phyloP scores from a whole-genome alignment of 2,888 invertebrate genomes.

The Drosophila mettleri region DNA sequence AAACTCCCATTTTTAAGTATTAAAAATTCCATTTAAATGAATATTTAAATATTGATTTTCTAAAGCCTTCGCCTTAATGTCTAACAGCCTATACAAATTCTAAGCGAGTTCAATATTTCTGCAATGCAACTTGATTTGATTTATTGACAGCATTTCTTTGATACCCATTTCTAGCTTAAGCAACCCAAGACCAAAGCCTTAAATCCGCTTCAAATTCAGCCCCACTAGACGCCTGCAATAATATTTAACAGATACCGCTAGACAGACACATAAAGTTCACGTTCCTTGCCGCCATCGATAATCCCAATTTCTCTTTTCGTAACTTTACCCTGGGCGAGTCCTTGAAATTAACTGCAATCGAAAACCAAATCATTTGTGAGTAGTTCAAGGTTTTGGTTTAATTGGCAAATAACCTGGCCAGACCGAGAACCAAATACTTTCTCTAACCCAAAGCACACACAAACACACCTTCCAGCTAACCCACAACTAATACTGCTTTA shows the following conservation, averaged over 20 bases:
- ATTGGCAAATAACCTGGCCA: conserved; percentile 52
- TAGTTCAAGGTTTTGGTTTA: conserved; percentile 44
- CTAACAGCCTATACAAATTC: no score
- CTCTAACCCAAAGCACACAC: conserved; percentile 29
- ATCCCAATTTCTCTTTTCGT: neutral
- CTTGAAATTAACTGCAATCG: conserved; percentile 10
- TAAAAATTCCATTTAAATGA: no score
- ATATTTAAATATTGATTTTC: no score
- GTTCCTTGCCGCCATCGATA: neutral
- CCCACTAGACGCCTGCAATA: neutral
- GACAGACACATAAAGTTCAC: neutral
- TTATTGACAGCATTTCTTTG: neutral
- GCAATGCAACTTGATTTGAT: neutral
- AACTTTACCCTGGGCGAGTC: neutral
- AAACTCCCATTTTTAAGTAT: no score
- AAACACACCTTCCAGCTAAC: conserved; percentile 38
- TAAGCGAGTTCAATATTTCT: no score
- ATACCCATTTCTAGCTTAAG: neutral
- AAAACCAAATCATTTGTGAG: conserved; percentile 4
- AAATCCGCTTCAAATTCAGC: neutral
- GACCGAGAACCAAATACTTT: conserved; percentile 5
- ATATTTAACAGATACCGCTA: neutral
- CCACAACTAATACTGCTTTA: conserved; percentile 48
- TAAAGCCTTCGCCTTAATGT: no score
- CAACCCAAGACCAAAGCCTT: neutral